Conservation (phyloP, 2,113 vertebrate species). For the Fulmarus glacialis region DNA sequence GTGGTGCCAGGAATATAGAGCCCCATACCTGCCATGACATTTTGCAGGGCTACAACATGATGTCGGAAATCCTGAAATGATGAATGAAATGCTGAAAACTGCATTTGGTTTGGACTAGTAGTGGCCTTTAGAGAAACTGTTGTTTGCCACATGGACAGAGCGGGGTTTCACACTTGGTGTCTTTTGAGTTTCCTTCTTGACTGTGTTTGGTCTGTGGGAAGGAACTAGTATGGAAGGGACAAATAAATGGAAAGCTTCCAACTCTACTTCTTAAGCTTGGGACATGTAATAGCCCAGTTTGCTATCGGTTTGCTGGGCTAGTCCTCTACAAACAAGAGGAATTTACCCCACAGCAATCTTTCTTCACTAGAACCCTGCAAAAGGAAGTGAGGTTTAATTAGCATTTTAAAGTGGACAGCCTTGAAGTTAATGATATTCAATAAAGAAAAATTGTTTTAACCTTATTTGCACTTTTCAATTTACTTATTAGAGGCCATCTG, state of each 20-base stretch:
- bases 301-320: conserved; percentile 7
- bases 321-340: conserved; percentile 52
- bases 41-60: background rate
- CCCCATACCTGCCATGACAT: background rate
- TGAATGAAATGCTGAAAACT: background rate
- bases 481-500: conserved; percentile 77
- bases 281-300: background rate
- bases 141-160: background rate
- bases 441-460: conserved; percentile 78
- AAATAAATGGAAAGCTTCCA: conserved; percentile 32
- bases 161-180: background rate
- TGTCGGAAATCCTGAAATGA: background rate
- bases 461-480: conserved; percentile 79
- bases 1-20: background rate
- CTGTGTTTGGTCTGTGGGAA: conserved; percentile 11
- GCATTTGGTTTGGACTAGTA: background rate
- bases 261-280: background rate
- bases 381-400: conserved; percentile 71
- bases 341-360: conserved; percentile 50
- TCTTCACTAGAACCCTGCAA: conserved; percentile 54
- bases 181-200: background rate
- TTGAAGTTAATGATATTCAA: conserved; percentile 79
- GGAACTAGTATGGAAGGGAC: background rate
- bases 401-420: conserved; percentile 74
- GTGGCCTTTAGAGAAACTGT: background rate